Evolutionary conservation across 2,113 vertebrate genomes (phyloP), one percentile per base, ranked within the genome.

Genomic region (Anarhynchus alexandrinus): DNA sequence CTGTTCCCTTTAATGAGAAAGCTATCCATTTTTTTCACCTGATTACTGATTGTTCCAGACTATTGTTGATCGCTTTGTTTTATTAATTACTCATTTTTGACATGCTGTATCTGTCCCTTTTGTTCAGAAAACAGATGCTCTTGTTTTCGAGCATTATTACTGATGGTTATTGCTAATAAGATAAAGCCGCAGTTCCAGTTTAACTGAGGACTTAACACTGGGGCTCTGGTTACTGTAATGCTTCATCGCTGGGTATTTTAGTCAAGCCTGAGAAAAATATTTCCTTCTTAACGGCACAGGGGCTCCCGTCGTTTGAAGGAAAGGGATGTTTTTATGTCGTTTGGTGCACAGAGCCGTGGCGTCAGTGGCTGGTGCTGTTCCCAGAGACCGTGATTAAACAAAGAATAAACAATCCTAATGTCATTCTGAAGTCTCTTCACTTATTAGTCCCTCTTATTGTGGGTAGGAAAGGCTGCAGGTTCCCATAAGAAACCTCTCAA

Each of bases 21-120:
- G 67, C 95, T 86, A 81, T 93, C 91, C 85, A 45, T 96, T 97
- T 95, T 94, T 96, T 97, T 96, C 94, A 97, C 97, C 96, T 96
- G 95, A 90, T 97, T 95, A 97, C 94, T 96, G 94, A 96, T 96
- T 96, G 94, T 95, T 96, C 91, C 95, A 96, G 95, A 86, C 91
- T 96, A 93, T 86, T 93, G 95, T 95, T 97, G 97, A 97, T 96
- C 93, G 94, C 95, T 94, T 97, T 95, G 87, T 97, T 93, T 97
- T 97, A 97, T 96, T 97, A 97, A 97, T 97, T 97, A 95, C 97
- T 97, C 96, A 93, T 90, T 96, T 96, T 96, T 97, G 96, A 97
- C 96, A 92, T 95, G 96, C 94, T 86, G 87, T 96, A 95, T 93
- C 94, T 97, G 95, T 97, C 95, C 82, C 94, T 95, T 95, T 96